A percentile compares a stretch with the other conserved stretches of the same genome.
These are phyloP conservation scores for Narcine bancroftii DNA, from an alignment of 2,113 vertebrate species.

Conservation along the genomic window DNA sequence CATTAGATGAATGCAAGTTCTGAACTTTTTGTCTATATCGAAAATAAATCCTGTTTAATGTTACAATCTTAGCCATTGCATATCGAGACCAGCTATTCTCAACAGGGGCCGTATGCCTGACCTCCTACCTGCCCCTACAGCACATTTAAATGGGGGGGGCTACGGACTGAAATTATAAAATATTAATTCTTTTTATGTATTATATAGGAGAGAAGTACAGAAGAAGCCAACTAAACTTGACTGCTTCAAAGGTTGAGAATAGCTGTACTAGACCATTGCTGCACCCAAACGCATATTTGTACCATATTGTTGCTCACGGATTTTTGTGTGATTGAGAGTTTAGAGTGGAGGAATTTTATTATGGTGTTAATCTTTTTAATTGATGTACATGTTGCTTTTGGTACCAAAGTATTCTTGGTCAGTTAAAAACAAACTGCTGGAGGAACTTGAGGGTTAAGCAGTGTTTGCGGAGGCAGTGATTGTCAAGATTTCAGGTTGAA, in stretches of 20 bases:
- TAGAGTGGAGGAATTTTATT: not conserved
- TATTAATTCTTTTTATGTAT: no score
- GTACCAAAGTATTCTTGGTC: not conserved
- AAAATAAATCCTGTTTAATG: not conserved
- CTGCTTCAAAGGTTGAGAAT: no score
- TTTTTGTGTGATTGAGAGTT: not conserved
- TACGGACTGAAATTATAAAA: no score
- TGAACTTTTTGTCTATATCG: not conserved
- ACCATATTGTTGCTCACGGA: not conserved
- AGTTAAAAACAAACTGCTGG: not conserved
- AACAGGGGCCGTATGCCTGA: no score
- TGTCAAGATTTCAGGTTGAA: no score
- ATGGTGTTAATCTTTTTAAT: not conserved
- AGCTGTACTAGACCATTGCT: not conserved
- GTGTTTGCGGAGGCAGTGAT: no score
- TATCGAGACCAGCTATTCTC: no score
- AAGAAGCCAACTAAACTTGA: no score
- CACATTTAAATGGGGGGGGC: no score
- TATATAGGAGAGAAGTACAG: no score
- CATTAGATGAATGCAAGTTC: not conserved
- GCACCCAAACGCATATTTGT: not conserved
- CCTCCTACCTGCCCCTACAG: no score
- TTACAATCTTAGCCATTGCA: not conserved
- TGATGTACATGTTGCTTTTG: not conserved
- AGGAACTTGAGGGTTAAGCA: no score